These are phyloP conservation scores for Penelope pileata DNA, from an alignment of 2,113 vertebrate genomes.

Conservation along the genomic window DNA sequence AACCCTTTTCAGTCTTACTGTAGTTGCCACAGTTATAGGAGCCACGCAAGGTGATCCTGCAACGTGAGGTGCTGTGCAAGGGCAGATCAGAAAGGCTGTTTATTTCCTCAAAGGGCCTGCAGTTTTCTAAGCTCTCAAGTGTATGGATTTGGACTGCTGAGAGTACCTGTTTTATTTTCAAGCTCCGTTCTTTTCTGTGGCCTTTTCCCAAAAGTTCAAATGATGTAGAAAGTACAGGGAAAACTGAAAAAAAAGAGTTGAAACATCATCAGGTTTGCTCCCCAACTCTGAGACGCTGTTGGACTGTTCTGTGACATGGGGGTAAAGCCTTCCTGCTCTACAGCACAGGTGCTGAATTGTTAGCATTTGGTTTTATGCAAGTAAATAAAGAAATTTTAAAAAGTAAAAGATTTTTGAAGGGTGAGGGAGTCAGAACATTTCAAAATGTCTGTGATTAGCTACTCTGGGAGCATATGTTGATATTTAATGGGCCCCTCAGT, in stretches of 20 bases:
- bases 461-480: constrained; percentile 71
- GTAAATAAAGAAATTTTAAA: constrained; percentile 51
- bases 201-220: not conserved
- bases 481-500: constrained; percentile 76
- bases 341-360: not conserved
- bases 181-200: not conserved
- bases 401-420: constrained; percentile 9
- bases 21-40: not conserved
- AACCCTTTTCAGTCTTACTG: not conserved
- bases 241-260: not conserved
- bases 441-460: constrained; percentile 73
- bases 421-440: constrained; percentile 67
- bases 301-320: not conserved
- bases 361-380: constrained; percentile 66
- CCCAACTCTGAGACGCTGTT: not conserved
- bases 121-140: not conserved
- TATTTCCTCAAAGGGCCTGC: not conserved
- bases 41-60: not conserved
- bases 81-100: not conserved
- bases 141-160: not conserved
- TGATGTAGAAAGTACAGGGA: not conserved
- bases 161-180: not conserved
- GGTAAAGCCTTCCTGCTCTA: not conserved
- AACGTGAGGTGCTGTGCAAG: not conserved
- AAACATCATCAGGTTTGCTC: not conserved